phyloP scores from a whole-genome alignment of 2,113 vertebrate species.

The Etia nguti region DNA sequence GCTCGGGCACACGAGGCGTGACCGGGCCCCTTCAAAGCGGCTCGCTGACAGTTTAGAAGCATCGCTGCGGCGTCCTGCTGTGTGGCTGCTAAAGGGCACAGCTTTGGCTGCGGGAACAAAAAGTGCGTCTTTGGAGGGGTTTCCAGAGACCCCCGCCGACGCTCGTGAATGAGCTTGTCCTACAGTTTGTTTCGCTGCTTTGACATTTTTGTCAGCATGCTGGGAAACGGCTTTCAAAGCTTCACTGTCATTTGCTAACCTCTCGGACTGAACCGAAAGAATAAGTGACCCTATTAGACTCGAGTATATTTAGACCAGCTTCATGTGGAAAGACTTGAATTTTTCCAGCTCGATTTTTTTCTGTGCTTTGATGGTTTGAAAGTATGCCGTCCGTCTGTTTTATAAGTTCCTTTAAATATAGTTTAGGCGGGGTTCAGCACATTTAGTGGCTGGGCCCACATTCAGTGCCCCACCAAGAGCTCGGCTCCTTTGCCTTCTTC shows the following conservation, averaged over 20 bases:
- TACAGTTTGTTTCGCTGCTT: background rate
- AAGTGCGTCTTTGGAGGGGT: background rate
- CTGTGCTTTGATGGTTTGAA: constrained; percentile 32
- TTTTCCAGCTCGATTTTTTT: constrained; percentile 29
- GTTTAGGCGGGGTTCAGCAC: constrained; percentile 73
- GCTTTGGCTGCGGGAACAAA: background rate
- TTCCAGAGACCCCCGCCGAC: background rate
- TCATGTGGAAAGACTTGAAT: constrained; percentile 8
- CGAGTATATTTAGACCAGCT: background rate
- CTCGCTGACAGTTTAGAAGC: background rate
- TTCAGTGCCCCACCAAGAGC: constrained; percentile 46
- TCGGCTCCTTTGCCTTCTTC: constrained; percentile 15
- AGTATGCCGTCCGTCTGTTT: constrained; percentile 43
- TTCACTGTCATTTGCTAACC: background rate
- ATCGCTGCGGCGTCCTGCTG: background rate
- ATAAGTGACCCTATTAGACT: background rate
- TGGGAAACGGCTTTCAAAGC: background rate
- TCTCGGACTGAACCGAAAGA: background rate
- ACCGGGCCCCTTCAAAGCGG: fast-evolving
- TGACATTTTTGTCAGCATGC: constrained; percentile 18
- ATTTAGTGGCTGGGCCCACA: constrained; percentile 66
- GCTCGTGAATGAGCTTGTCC: background rate
- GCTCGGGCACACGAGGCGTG: background rate
- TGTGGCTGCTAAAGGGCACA: background rate
- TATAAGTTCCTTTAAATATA: constrained; percentile 66